These are phyloP conservation scores for Falco biarmicus DNA, from an alignment of 2,797 vertebrate genomes.

Conservation along the genomic window DNA sequence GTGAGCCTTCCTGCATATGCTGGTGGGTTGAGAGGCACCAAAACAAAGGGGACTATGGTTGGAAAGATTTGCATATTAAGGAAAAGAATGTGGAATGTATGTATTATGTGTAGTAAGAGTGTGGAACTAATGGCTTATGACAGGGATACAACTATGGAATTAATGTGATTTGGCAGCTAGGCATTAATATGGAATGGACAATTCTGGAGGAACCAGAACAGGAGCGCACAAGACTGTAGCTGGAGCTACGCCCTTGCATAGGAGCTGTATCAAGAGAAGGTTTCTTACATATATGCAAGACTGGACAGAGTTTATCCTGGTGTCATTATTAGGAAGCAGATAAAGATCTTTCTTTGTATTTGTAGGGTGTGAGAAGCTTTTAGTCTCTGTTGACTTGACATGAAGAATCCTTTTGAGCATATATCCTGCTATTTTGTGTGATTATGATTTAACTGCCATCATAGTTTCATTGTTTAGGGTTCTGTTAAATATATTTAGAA, in stretches of 20 bases:
- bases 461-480: not conserved
- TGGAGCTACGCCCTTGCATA: not conserved
- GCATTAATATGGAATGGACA: slow-evolving; percentile 39
- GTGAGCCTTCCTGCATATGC: slow-evolving; percentile 10
- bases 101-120: slow-evolving; percentile 53
- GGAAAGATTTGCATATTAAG: slow-evolving; percentile 62
- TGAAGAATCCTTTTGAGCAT: slow-evolving; percentile 30
- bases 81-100: slow-evolving; percentile 65
- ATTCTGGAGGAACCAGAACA: not conserved
- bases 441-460: slow-evolving; percentile 5
- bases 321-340: slow-evolving; percentile 41
- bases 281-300: not conserved
- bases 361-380: slow-evolving; percentile 36
- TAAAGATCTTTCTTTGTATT: slow-evolving; percentile 50
- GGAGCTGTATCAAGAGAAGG: not conserved
- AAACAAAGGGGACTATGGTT: slow-evolving; percentile 47
- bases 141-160: slow-evolving; percentile 61
- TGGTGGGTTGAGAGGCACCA: not conserved
- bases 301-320: slow-evolving; percentile 1
- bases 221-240: not conserved
- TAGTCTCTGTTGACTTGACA: not conserved
- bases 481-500: not conserved
- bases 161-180: slow-evolving; percentile 57
- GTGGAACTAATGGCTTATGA: slow-evolving; percentile 71
- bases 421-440: slow-evolving; percentile 18